Evolutionary conservation across 2,113 vertebrate species (phyloP).

Genomic region (Glaucidium brasilianum): DNA sequence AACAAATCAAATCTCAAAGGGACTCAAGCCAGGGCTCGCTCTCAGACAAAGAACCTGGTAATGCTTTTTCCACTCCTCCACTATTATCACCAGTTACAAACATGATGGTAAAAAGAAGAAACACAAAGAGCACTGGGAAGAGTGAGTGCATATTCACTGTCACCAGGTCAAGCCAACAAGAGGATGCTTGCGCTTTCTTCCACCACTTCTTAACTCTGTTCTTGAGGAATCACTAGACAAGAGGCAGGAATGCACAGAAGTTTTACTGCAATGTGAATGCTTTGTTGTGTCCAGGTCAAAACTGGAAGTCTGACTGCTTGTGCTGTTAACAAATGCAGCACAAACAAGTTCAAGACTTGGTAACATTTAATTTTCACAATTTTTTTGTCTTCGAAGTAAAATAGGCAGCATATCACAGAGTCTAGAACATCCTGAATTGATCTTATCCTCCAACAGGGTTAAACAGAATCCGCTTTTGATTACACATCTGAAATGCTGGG

Average conservation of each 20-base stretch:
- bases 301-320: not conserved
- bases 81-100: not conserved
- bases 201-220: not conserved
- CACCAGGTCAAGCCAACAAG: not conserved
- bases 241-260: not conserved
- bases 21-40: not conserved
- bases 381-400: not conserved
- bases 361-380: not conserved
- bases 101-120: not conserved
- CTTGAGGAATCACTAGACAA: not conserved
- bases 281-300: not conserved
- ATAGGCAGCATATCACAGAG: not conserved
- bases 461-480: not conserved
- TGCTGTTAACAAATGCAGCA: not conserved
- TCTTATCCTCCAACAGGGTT: not conserved
- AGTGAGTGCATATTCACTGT: not conserved
- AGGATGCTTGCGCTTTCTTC: not conserved
- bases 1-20: not conserved
- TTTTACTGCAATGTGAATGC: not conserved
- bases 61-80: not conserved
- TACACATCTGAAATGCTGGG: too few relatives aligned
- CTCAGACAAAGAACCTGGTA: not conserved
- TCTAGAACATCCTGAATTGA: not conserved
- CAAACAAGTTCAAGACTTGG: not conserved
- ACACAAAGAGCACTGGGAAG: not conserved